Base-by-base conservation (phyloP, 2,797 vertebrate genomes). In the Corythornis leucogaster region DNA sequence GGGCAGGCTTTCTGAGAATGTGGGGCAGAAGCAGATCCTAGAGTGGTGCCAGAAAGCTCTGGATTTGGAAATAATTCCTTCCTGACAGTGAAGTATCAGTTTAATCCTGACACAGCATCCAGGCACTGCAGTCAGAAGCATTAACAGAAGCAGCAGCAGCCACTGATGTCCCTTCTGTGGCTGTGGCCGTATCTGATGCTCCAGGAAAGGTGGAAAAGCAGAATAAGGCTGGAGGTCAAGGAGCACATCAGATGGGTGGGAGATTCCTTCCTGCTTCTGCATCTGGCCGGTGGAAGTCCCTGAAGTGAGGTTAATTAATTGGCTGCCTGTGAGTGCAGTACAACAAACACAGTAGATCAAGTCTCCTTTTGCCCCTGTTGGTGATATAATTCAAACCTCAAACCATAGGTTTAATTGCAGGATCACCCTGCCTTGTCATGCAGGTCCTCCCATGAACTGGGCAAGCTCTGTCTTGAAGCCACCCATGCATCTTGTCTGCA, bases 401-500 rank as follows among this genome's bases (percentile, higher is more conserved):
- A 69, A 91, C 40, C 33, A 22, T 7, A 69, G 46, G 26, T 78
- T 78, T 94, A 80, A 80, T 83, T 73, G 20, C 54, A 59, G 73
- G 66, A 73, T 64, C 38, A 2, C 54, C 38, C 42, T 51, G 28
- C 46, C 50, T 58, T 35, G 6, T 64, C 66, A 3, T 0, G 2
- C 43, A 6, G 6, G 9, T 73, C 67, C 35, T 79, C 33, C 17
- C 11, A 3, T 38, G 82, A 71, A 2, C 69, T 0, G 1, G n/a
- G 15, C 25, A n/a, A 78, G 38, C 22, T 73, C 53, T 54, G 38
- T 21, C 58, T 64, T 38, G 69, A 57, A n/a, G n/a, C 6, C 0
- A 1, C 3, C 8, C 11, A 24, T 0, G 0, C 2, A 1, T 8
- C 33, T 54, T 67, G 10, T 16, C 53, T 21, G 18, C 55, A 24